Conservation (phyloP, 2,113 vertebrate species). For the Xiphophorus hellerii region DNA sequence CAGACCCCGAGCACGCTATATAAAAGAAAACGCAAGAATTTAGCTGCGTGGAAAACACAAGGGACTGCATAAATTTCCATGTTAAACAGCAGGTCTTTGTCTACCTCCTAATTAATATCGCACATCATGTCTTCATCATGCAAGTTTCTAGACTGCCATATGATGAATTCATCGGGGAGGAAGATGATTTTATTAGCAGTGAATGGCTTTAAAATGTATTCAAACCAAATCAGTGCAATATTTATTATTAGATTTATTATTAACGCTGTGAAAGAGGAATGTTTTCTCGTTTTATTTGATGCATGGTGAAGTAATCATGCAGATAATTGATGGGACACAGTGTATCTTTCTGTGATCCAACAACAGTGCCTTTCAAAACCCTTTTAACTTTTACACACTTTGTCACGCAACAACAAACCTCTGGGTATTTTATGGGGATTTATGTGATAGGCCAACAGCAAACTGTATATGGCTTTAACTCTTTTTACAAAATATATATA, state of each 20-base stretch:
- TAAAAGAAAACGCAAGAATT: constrained; percentile 53
- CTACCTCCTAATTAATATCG: constrained; percentile 98
- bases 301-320: constrained; percentile 19
- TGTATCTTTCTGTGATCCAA: constrained; percentile 11
- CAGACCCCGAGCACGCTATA: constrained; percentile 51
- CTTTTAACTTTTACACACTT: no score
- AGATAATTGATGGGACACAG: constrained; percentile 4
- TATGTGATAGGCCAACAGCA: no score
- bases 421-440: no score
- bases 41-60: constrained; percentile 88
- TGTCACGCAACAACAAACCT: no score
- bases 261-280: neutral
- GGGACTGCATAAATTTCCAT: constrained; percentile 96
- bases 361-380: constrained; percentile 4
- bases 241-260: neutral
- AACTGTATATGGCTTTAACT: no score
- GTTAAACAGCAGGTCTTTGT: constrained; percentile 95
- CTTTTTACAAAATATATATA: no score
- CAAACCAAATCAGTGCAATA: constrained; percentile 9
- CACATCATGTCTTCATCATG: constrained; percentile 98
- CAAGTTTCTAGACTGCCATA: constrained; percentile 94
- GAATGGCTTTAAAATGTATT: neutral
- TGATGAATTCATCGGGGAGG: constrained; percentile 84
- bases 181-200: constrained; percentile 8
- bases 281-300: neutral